Percentiles rank a stretch among this genome's conserved stretches.
phyloP scores from a whole-genome alignment of 2,797 vertebrate genomes.

The Emydoidea blandingii region DNA sequence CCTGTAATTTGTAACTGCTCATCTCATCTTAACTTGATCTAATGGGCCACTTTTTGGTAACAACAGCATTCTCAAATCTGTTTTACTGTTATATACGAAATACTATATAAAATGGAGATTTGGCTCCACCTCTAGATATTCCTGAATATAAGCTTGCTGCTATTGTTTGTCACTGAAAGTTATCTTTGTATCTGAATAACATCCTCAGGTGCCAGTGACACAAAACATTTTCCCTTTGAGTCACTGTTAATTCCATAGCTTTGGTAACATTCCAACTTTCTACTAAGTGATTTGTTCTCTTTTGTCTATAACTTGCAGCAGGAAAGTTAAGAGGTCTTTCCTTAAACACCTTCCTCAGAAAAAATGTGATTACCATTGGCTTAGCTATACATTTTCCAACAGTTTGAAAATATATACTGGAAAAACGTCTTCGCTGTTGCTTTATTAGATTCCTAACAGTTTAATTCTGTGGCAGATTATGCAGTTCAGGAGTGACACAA shows the following conservation, averaged over 20 bases:
- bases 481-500: not conserved
- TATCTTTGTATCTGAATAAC: not conserved
- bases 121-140: accelerated
- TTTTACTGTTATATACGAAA: constrained; percentile 25
- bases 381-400: not conserved
- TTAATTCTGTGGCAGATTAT: not conserved
- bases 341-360: not conserved
- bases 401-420: not conserved
- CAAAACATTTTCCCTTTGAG: not conserved
- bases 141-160: not conserved
- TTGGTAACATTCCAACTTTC: not conserved
- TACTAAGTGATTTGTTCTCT: not conserved
- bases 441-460: not conserved
- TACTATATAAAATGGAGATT: constrained; percentile 11
- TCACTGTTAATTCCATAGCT: not conserved
- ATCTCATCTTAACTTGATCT: not conserved
- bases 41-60: constrained; percentile 24
- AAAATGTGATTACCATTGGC: too few relatives aligned
- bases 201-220: not conserved
- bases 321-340: not conserved
- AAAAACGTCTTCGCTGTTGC: not conserved
- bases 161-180: not conserved
- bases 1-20: not conserved
- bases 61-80: constrained; percentile 32
- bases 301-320: not conserved